phyloP scores from a whole-genome alignment of 2,888 invertebrate genomes.

The Mechanitis mazaeus region DNA sequence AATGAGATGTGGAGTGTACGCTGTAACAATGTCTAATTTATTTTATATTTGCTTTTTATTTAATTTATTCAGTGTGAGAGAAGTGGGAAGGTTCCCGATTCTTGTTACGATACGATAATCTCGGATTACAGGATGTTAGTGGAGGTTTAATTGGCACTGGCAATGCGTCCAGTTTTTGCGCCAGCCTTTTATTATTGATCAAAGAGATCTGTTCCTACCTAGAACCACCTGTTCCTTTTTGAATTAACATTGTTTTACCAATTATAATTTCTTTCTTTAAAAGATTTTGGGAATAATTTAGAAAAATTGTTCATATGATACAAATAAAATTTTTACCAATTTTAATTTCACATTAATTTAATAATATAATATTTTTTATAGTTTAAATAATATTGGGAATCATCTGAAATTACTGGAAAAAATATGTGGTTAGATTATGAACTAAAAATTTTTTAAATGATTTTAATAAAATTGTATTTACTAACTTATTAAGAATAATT shows the following conservation, averaged over 20 bases:
- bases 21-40: conserved; percentile 55
- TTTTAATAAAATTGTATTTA: not conserved
- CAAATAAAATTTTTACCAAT: too few species aligned
- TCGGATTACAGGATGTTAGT: conserved; percentile 72
- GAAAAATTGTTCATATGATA: too few species aligned
- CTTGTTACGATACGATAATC: conserved; percentile 73
- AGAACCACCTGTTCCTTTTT: conserved; percentile 13
- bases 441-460: too few species aligned
- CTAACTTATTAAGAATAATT: not conserved
- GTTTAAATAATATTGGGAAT: too few species aligned
- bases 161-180: conserved; percentile 59
- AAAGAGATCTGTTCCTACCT: conserved; percentile 38
- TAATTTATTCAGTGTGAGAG: conserved; percentile 72
- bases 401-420: too few species aligned
- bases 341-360: too few species aligned
- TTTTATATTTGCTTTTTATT: conserved; percentile 70
- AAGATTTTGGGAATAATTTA: not conserved
- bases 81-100: conserved; percentile 67
- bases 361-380: too few species aligned
- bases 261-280: conserved; percentile 15
- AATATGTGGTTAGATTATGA: too few species aligned
- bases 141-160: conserved; percentile 72
- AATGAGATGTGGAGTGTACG: conserved; percentile 47
- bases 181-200: conserved; percentile 57
- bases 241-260: conserved; percentile 38